These are phyloP conservation scores for Amphipoea oculea DNA, from an alignment of 2,888 invertebrate genomes.

Conservation along the genomic window DNA sequence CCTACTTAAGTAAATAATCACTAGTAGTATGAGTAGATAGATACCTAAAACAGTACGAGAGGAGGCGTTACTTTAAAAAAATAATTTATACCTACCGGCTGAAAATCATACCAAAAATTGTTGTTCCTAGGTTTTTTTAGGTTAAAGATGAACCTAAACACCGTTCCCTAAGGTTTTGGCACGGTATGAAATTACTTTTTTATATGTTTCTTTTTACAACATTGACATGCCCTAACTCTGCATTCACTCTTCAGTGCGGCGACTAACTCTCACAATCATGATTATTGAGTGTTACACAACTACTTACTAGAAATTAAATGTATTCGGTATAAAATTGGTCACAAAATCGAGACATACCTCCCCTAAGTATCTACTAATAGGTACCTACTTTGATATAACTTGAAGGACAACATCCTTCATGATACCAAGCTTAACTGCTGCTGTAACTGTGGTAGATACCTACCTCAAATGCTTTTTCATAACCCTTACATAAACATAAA, in stretches of 20 bases:
- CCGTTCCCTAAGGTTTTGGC: too few relatives aligned
- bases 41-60: neutral
- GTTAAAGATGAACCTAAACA: neutral
- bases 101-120: neutral
- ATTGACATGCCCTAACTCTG: neutral
- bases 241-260: neutral
- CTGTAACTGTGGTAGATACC: too few relatives aligned
- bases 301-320: neutral
- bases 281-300: neutral
- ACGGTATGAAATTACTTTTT: too few relatives aligned
- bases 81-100: neutral
- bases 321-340: neutral
- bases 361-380: neutral
- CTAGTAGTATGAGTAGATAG: neutral
- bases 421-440: neutral
- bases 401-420: neutral
- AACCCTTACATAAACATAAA: neutral
- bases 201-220: neutral
- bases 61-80: neutral
- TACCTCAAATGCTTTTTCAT: neutral
- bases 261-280: too few relatives aligned
- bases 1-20: neutral
- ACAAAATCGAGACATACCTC: neutral
- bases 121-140: neutral
- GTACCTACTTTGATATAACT: constrained; percentile 11